Percentiles rank a stretch among this genome's conserved stretches.
phyloP scores from a whole-genome alignment of 2,113 vertebrate species.

The Calyptomena viridis region DNA sequence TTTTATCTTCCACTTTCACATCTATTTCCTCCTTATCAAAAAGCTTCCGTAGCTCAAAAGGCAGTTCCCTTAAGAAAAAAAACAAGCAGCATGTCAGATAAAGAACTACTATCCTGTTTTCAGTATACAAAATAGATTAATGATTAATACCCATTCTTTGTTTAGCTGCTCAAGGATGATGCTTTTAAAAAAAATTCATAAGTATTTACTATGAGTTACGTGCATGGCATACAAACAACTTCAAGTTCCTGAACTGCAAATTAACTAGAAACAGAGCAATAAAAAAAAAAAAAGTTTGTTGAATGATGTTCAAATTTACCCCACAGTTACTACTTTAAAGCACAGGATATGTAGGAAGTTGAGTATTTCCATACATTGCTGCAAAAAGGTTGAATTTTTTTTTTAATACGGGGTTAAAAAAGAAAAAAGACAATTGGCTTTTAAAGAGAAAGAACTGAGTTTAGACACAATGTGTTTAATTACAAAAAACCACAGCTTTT shows the following conservation, averaged over 20 bases:
- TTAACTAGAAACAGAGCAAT: background rate
- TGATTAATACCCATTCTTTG: background rate
- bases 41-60: conserved; percentile 81
- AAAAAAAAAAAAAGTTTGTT: background rate
- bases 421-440: background rate
- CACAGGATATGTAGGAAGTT: background rate
- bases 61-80: conserved; percentile 81
- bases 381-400: background rate
- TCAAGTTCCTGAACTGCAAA: background rate
- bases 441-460: background rate
- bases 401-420: background rate
- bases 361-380: background rate
- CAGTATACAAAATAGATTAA: background rate
- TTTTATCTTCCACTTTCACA: conserved; percentile 91
- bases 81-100: background rate
- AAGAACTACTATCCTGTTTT: background rate
- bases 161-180: background rate
- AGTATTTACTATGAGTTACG: background rate
- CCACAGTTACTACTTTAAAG: background rate
- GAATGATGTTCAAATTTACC: background rate
- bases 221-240: background rate
- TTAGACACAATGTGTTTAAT: background rate
- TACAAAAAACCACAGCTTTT: background rate
- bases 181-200: background rate
- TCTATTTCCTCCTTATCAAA: conserved; percentile 91